A percentile compares a stretch with the other conserved stretches of the same genome.
phyloP scores from a whole-genome alignment of 2,113 vertebrate genomes.

The Leptodactylus fuscus region DNA sequence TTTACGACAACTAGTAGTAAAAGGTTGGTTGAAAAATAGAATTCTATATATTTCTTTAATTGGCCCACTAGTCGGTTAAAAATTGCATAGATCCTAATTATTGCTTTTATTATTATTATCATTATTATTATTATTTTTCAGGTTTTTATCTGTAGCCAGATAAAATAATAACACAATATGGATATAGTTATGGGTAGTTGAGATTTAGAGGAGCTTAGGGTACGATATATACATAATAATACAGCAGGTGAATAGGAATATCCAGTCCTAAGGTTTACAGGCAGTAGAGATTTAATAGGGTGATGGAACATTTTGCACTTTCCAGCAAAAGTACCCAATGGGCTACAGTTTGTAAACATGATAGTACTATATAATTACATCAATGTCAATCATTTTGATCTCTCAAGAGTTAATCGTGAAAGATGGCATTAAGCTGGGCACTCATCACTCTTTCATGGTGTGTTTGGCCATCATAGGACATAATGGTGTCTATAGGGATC shows the following conservation, averaged over 20 bases:
- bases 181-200: slow-evolving; percentile 67
- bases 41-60: slow-evolving; percentile 88
- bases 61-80: slow-evolving; percentile 88
- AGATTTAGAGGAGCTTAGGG: slow-evolving; percentile 66
- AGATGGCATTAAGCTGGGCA: slow-evolving; percentile 95
- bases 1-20: slow-evolving; percentile 87
- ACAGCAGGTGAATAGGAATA: slow-evolving; percentile 74
- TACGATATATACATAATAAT: slow-evolving; percentile 69
- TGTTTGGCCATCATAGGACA: slow-evolving; percentile 91
- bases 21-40: slow-evolving; percentile 93
- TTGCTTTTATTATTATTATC: slow-evolving; percentile 84
- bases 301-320: slow-evolving; percentile 73
- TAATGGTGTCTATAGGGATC: slow-evolving; percentile 87
- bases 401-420: slow-evolving; percentile 85
- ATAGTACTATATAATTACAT: slow-evolving; percentile 66
- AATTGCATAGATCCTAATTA: slow-evolving; percentile 99
- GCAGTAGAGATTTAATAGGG: slow-evolving; percentile 75
- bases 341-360: slow-evolving; percentile 75
- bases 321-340: slow-evolving; percentile 70
- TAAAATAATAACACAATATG: slow-evolving; percentile 78
- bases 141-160: slow-evolving; percentile 74
- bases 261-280: slow-evolving; percentile 73
- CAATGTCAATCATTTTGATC: slow-evolving; percentile 63
- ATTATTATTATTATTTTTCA: slow-evolving; percentile 65
- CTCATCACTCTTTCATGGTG: slow-evolving; percentile 94